Evolutionary conservation across 1,140 invertebrate genomes (phyloP), one percentile per base, ranked within the genome.

Genomic region (Drosophila navojoa): DNA sequence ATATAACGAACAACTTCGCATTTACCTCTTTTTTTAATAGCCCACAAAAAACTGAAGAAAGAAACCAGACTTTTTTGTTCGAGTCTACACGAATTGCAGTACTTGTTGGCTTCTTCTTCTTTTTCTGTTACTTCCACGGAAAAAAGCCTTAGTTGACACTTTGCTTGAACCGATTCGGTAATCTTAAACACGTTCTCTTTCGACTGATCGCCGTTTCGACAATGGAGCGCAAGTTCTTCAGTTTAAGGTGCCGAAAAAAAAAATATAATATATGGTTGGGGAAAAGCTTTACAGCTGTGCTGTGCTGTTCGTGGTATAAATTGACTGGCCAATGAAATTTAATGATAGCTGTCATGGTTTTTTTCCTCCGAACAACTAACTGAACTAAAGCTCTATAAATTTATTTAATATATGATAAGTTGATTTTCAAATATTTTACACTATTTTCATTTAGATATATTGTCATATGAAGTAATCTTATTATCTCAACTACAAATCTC

Each of bases 81-180:
- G 22, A 61, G 5, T 6, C 6, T 45, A 11, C n/a, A 10, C 32
- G 11, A 44, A 9, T 47, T 11, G 29, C 35, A 42, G 32, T 62
- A 35, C 57, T 44, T 40, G 5, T 61, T 66, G 60, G 11, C 35
- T 45, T 16, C n/a, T 45, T n/a, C 6, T 44, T 15, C 67, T 59
- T 42, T n/a, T 25, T 32, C 11, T 45, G n/a, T 7, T 16, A 44
- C 27, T 81, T 80, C 78, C 45, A 61, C 47, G 67, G 68, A 81
- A 79, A 81, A 80, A 77, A 16, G 64, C 62, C 79, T 76, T 59
- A 60, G 57, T 87, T 72, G 81, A 78, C 82, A 86, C 82, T 86
- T 81, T 82, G 70, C 54, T 73, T 59, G 64, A 22, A 70, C 27
- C 57, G 57, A 44, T 53, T 73, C 50, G 57, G 61, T 75, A 81